Evolutionary conservation across 2,888 invertebrate genomes (phyloP).

Genomic region (Drosophila prostipennis): DNA sequence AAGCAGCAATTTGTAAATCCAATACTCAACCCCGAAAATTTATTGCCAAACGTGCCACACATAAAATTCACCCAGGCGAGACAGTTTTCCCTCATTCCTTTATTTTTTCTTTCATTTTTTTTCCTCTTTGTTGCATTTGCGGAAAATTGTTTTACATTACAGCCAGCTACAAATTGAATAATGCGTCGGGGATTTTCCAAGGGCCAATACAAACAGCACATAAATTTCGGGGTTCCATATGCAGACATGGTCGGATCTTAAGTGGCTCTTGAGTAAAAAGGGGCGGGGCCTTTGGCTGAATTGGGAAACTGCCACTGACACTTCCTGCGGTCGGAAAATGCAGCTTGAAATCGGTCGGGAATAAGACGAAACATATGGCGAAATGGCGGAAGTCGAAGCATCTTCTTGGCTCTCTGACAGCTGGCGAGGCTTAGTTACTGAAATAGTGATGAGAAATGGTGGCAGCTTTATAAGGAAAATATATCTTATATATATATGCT

Average conservation of each 20-base stretch:
- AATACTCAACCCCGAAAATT: constrained; percentile 55
- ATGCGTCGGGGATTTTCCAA: constrained; percentile 53
- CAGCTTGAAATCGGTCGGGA: constrained; percentile 7
- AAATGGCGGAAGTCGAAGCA: not conserved
- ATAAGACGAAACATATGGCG: constrained; percentile 10
- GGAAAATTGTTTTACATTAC: constrained; percentile 50
- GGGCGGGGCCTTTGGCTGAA: constrained; percentile 1
- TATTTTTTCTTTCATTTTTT: not conserved
- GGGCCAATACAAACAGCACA: constrained; percentile 43
- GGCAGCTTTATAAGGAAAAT: not conserved
- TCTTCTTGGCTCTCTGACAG: constrained; percentile 16
- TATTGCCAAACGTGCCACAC: constrained; percentile 69
- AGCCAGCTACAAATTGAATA: constrained; percentile 63
- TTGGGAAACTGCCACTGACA: constrained; percentile 7
- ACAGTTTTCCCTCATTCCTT: constrained; percentile 34
- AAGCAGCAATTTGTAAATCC: constrained; percentile 64
- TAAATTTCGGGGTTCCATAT: constrained; percentile 52
- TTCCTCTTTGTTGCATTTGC: constrained; percentile 28
- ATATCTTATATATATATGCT: too few species aligned
- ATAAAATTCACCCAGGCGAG: constrained; percentile 63
- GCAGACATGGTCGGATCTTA: constrained; percentile 36
- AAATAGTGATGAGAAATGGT: constrained; percentile 3
- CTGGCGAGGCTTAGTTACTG: constrained; percentile 15
- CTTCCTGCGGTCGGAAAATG: constrained; percentile 15
- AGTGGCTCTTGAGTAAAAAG: constrained; percentile 34